Evolutionary conservation across 2,113 vertebrate genomes (phyloP).

Genomic region (Seriola dumerili): DNA sequence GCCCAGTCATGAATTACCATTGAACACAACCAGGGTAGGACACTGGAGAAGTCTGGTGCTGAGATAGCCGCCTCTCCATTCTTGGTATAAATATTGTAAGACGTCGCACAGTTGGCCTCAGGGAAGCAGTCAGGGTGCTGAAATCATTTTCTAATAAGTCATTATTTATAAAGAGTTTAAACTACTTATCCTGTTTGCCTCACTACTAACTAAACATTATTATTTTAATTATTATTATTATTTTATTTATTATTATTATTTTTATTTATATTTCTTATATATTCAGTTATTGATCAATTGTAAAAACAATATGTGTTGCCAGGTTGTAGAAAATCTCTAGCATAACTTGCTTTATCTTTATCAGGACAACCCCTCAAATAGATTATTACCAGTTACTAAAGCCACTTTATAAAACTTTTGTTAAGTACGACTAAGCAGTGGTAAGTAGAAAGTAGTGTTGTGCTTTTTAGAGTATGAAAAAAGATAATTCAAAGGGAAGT

Average conservation of each 20-base stretch:
- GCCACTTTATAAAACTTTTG: background rate
- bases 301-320: background rate
- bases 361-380: background rate
- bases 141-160: background rate
- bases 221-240: background rate
- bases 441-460: background rate
- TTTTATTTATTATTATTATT: background rate
- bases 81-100: constrained; percentile 12
- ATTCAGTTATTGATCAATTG: too few relatives aligned
- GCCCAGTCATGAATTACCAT: constrained; percentile 4
- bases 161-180: background rate
- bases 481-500: background rate
- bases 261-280: too few relatives aligned
- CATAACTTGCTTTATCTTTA: background rate
- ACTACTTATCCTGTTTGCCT: background rate
- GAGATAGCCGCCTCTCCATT: constrained; percentile 7
- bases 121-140: background rate
- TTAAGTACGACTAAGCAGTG: background rate
- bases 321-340: background rate
- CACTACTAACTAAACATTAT: background rate
- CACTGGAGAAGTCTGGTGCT: background rate
- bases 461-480: background rate
- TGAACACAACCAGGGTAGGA: constrained; percentile 7
- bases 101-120: background rate
- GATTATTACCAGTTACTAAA: background rate